Base-by-base conservation (phyloP, 2,113 vertebrate species). In the Notechis scutatus region DNA sequence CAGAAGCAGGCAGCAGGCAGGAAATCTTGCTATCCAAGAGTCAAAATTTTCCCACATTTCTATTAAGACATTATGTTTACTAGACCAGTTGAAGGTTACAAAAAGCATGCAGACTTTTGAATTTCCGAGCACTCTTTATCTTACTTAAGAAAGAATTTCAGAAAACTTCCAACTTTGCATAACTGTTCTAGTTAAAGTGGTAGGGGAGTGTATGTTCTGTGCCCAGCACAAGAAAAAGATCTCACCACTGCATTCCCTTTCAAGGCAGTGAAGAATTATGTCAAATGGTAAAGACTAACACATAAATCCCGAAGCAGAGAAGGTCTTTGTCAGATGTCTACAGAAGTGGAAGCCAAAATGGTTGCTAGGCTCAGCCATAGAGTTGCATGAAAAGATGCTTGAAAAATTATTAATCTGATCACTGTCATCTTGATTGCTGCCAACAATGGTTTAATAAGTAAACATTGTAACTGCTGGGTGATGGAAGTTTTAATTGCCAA, bases 401-500 rank as follows among this genome's bases (percentile, higher is more conserved):
- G 74, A 96, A 96, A 94, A 90, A 18, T 94, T 92, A 96, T 95
- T 94, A 94, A 95, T 91, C 26, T 94, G 92, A 92, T 94, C 88
- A 54, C 94, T 96, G 88, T 55, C 64, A 87, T 39, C 50, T 94
- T 61, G 93, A 95, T 95, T 94, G 94, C 93, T 96, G 92, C 94
- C 94, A 96, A 94, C 94, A 96, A 92, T 89, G 93, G 69, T 88
- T 95, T 96, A 92, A 89, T 92, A 96, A 95, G 96, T 95, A 95
- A 92, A 95, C 61, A 57, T 90, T 96, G 95, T 94, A 96, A 95
- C 96, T 95, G 93, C 90, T 85, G 0, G 0, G 54, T 91, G 94
- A 94, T 94, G 95, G 94, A 97, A 96, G 61, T 96, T 96, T 94
- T 96, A 96, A 96, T 96, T 96, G 94, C 45, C 93, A 88, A 91